Evolutionary conservation across 2,888 invertebrate species (phyloP).

Genomic region (Papilio protenor): DNA sequence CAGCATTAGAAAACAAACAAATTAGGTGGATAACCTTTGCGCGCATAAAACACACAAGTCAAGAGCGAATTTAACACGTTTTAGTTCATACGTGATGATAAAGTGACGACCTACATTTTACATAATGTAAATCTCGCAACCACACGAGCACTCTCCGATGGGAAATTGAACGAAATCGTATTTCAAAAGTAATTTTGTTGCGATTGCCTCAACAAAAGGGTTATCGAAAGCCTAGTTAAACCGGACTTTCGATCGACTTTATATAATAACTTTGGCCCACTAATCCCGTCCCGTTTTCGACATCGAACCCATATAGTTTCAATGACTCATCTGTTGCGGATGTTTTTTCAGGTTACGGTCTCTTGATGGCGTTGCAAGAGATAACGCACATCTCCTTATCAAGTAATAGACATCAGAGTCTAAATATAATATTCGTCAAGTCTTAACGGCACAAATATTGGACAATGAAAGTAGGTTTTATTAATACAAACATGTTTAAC

Average conservation of each 20-base stretch:
- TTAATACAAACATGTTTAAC: slow-evolving; percentile 14
- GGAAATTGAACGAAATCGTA: slow-evolving; percentile 37
- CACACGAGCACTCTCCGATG: slow-evolving; percentile 34
- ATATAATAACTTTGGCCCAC: slow-evolving; percentile 48
- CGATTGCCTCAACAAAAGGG: slow-evolving; percentile 31
- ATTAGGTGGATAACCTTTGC: slow-evolving; percentile 36
- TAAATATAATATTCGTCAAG: slow-evolving; percentile 26
- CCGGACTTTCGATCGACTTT: slow-evolving; percentile 46
- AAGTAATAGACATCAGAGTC: slow-evolving; percentile 15
- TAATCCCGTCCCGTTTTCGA: slow-evolving; percentile 48
- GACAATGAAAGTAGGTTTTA: slow-evolving; percentile 33
- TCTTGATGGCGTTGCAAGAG: slow-evolving; percentile 20
- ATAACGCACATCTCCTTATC: slow-evolving; percentile 28
- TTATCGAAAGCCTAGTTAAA: slow-evolving; percentile 43
- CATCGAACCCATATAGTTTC: slow-evolving; percentile 52
- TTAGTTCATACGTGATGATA: slow-evolving; percentile 40
- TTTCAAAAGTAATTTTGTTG: slow-evolving; percentile 39
- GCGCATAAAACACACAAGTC: slow-evolving; percentile 35
- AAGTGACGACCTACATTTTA: slow-evolving; percentile 36
- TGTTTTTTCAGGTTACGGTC: slow-evolving; percentile 52
- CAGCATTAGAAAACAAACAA: slow-evolving; percentile 18
- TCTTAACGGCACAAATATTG: slow-evolving; percentile 32
- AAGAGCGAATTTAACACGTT: slow-evolving; percentile 36
- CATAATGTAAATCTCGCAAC: slow-evolving; percentile 42
- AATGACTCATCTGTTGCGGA: slow-evolving; percentile 61